Evolutionary conservation across 35 echinoderm and acorn worm genomes (phyloP).

Genomic region (Nesometra sesokonis): DNA sequence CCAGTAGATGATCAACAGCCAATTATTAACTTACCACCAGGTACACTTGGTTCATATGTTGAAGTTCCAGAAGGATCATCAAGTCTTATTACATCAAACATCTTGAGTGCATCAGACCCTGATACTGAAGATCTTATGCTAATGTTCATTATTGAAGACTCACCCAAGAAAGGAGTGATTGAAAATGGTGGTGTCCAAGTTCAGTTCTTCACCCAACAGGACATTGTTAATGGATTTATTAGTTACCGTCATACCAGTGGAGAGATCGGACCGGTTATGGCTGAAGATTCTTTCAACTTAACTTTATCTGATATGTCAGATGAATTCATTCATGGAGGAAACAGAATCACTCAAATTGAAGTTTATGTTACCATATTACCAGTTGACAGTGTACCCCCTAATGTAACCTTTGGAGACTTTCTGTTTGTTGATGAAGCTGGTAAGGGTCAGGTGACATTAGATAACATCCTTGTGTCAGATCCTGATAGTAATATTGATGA

Average conservation of each 20-base stretch:
- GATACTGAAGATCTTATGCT: conserved; percentile 90
- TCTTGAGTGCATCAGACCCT: conserved; percentile 97
- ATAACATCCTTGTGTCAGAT: conserved; percentile 76
- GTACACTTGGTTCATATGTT: conserved; percentile 71
- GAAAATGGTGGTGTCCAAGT: conserved; percentile 56
- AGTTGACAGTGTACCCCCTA: conserved; percentile 67
- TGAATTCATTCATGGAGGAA: conserved; percentile 72
- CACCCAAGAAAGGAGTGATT: conserved; percentile 51
- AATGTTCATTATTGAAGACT: conserved; percentile 62
- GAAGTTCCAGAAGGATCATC: conserved; percentile 71
- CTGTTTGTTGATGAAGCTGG: conserved; percentile 65
- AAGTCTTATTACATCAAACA: conserved; percentile 85
- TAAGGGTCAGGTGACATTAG: conserved; percentile 57
- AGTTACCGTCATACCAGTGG: conserved; percentile 84
- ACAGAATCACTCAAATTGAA: conserved; percentile 78
- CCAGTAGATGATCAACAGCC: conserved; percentile 97
- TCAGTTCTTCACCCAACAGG: conserved; percentile 72
- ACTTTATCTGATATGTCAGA: conserved; percentile 98
- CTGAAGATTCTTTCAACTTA: conserved; percentile 79
- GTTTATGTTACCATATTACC: conserved; percentile 91
- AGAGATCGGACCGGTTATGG: conserved; percentile 78
- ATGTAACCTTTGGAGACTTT: conserved; percentile 48
- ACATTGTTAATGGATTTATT: conserved; percentile 88
- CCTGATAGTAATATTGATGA: conserved; percentile 83
- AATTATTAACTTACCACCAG: conserved; percentile 73